Evolutionary conservation across 2,888 invertebrate genomes (phyloP), one percentile per base, ranked within the genome.

Genomic region (Lasioglossum marginatum): DNA sequence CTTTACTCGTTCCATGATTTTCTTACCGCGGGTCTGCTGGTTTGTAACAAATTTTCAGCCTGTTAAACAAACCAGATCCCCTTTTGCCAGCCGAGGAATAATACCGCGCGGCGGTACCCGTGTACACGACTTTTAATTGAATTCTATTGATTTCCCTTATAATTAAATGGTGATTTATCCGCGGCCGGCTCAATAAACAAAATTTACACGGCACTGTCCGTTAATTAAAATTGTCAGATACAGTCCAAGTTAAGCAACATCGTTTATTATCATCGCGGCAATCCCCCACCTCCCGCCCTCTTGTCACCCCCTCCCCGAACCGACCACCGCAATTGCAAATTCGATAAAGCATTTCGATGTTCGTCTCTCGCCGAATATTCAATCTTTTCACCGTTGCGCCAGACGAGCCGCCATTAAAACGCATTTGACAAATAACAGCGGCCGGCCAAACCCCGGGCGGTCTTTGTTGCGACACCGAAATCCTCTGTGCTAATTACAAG

Each of bases 101-200:
- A 68, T 40, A 40, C 19, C 37, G 31, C 68, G 37, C 34, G 23
- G 23, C 10, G 6, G 16, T 45, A 16, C 0, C 14, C 10, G 57
- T 48, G 27, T 52, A 48, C 37, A 12, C 27, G 37, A 70, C 52
- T 52, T 31, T 70, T 71, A 78, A 78, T 78, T 71, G 48, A 78
- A 52, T 78, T 40, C 40, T 19, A 37, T 27, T 40, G 70, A 78
- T 48, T 71, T 40, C 66, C 27, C 52, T 52, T 27, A 27, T 48
- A 78, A 70, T 78, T 78, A 71, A 78, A 78, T 48, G 37, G 68
- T 70, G 68, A 77, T 77, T 77, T 70, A 77, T 77, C 68, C 48
- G 27, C 48, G 23, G 77, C 34, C 14, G 48, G 70, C 48, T 70
- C 70, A 23, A 68, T 52, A 66, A 77, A 70, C 68, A 48, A 70